Evolutionary conservation across 2,113 vertebrate species (phyloP).

Genomic region (Ciconia boyciana): DNA sequence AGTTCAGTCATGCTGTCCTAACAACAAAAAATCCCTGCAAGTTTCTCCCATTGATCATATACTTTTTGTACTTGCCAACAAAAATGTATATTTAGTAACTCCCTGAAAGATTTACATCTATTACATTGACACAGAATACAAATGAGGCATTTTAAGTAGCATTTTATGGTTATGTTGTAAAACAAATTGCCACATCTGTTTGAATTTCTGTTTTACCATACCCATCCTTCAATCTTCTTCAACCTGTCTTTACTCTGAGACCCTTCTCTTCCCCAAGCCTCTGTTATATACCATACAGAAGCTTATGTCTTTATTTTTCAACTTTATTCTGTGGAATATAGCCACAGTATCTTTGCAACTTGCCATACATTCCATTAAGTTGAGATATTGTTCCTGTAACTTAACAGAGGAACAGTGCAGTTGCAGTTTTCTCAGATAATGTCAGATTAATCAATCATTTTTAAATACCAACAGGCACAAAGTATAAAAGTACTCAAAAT

Average conservation of each 20-base stretch:
- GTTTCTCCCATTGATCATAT: not conserved
- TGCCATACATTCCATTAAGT: constrained; percentile 74
- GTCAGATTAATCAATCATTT: constrained; percentile 87
- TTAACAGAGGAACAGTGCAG: constrained; percentile 73
- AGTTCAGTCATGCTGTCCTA: not conserved
- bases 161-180: constrained; percentile 32
- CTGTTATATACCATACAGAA: not conserved
- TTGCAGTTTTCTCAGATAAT: constrained; percentile 75
- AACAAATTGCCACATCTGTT: constrained; percentile 20
- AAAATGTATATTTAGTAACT: constrained; percentile 36
- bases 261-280: not conserved
- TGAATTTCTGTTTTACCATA: not conserved
- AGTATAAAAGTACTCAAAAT: constrained; percentile 69
- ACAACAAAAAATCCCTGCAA: not conserved
- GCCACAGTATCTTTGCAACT: constrained; percentile 70
- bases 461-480: constrained; percentile 77
- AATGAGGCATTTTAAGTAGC: constrained; percentile 22
- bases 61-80: constrained; percentile 21
- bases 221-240: not conserved
- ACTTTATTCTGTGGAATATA: constrained; percentile 72
- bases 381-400: constrained; percentile 82
- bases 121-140: constrained; percentile 45
- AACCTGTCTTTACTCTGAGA: not conserved
- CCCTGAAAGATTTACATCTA: constrained; percentile 42
- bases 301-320: constrained; percentile 41